Base-by-base conservation (phyloP, 2,888 invertebrate genomes). In the Imbricaverruca yamaguchii region DNA sequence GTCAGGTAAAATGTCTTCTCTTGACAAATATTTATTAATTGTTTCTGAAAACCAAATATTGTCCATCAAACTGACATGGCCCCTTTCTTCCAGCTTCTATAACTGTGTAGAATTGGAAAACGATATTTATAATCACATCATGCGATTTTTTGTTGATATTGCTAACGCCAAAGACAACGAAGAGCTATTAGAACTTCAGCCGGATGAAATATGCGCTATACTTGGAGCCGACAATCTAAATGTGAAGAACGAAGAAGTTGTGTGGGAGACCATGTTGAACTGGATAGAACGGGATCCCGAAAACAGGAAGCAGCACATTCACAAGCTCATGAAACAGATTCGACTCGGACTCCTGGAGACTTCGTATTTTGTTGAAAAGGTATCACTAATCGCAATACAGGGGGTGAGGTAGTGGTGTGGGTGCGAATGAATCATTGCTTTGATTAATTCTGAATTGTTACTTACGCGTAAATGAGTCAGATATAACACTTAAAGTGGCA, bases 321-420 rank as follows among this genome's bases (percentile, higher is more conserved):
- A 94, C 2, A 90, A 92, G 81, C 88, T 95, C 53, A 92, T 95
- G 92, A 91, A 91, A 83, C 93, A 93, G 84, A 93, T 95, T 84
- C 90, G 95, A 53, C 90, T 95, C 13, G 93, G 95, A 83, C 89
- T 96, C 59, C 89, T 97, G 85, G 94, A 95, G 84, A 95, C 95
- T 3, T 90, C 95, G 89, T 96, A 93, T 87, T 97, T 97, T 87
- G 90, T 96, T 87, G 96, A 96, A 87, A 92, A 93, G 86, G 94
- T 88, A 55, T 74, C 39, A 39, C 39, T 39, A 39, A 39, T 39
- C 2, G 4, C 39, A 39, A 39, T 39, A 39, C 39, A 39, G 39
- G 39, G 39, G 39, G 39, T n/a, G n/a, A n/a, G n/a, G n/a, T n/a
- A n/a, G n/a, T n/a, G n/a, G n/a, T n/a, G n/a, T n/a, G 39, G 39